Conservation (phyloP, 2,113 vertebrate species). For the Epinephelus fuscoguttatus region DNA sequence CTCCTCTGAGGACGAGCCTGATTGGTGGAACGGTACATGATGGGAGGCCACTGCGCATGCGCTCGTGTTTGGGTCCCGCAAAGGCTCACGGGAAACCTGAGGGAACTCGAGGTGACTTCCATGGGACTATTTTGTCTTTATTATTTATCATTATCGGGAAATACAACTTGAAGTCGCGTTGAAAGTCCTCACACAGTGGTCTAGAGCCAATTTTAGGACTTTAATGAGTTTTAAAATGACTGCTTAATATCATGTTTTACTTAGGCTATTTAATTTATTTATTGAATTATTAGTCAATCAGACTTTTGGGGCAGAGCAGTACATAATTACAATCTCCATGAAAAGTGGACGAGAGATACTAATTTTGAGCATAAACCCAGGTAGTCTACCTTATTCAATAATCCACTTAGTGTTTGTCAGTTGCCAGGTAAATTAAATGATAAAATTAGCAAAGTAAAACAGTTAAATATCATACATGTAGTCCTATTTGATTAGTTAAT, state of each 20-base stretch:
- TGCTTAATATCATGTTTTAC: too few species aligned
- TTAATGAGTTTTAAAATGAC: not conserved
- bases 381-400: not conserved
- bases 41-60: constrained; percentile 57
- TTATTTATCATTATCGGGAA: not conserved
- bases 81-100: constrained; percentile 65
- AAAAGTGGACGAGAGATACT: not conserved
- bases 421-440: not conserved
- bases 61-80: constrained; percentile 21
- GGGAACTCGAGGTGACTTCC: constrained; percentile 7
- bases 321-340: not conserved
- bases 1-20: constrained; percentile 51
- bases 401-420: not conserved
- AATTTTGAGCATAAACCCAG: not conserved
- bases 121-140: constrained; percentile 28
- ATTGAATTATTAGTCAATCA: not conserved
- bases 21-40: constrained; percentile 73
- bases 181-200: not conserved
- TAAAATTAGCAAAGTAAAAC: not conserved
- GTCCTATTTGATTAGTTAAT: not conserved
- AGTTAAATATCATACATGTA: not conserved
- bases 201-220: not conserved
- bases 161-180: not conserved
- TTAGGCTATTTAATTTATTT: not conserved
- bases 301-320: not conserved